Evolutionary conservation across 2,797 vertebrate species (phyloP).

Genomic region (Megalops cyprinoides): DNA sequence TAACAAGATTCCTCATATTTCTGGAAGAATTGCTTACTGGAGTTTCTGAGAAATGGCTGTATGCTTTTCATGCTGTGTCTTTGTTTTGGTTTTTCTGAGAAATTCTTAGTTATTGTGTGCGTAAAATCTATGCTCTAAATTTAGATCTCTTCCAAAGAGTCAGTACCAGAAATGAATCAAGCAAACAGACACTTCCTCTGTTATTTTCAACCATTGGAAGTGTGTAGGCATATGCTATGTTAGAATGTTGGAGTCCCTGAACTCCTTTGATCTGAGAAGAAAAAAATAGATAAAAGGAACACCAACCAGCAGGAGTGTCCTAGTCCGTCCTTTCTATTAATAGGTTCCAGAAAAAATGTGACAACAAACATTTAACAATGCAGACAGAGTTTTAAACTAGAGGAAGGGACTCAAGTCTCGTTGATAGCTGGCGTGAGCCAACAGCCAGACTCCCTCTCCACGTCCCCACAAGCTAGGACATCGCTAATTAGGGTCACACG

Average conservation of each 20-base stretch:
- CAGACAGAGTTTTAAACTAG: not conserved
- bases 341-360: not conserved
- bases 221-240: constrained; percentile 11
- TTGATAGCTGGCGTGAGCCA: not conserved
- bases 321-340: constrained; percentile 9
- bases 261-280: not conserved
- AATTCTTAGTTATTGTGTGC: constrained; percentile 36
- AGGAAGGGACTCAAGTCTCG: not conserved
- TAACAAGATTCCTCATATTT: not conserved
- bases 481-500: not conserved
- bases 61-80: not conserved
- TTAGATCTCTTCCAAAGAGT: constrained; percentile 38
- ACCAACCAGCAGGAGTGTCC: not conserved
- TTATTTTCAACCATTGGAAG: constrained; percentile 30
- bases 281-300: not conserved
- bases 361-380: not conserved
- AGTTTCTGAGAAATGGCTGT: not conserved
- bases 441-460: not conserved
- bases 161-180: constrained; percentile 32
- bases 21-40: not conserved
- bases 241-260: not conserved
- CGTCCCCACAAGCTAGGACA: not conserved
- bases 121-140: constrained; percentile 40
- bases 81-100: not conserved
- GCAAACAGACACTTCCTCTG: constrained; percentile 33